Evolutionary conservation across 2,113 vertebrate species (phyloP).

Genomic region (Lutjanus erythropterus): DNA sequence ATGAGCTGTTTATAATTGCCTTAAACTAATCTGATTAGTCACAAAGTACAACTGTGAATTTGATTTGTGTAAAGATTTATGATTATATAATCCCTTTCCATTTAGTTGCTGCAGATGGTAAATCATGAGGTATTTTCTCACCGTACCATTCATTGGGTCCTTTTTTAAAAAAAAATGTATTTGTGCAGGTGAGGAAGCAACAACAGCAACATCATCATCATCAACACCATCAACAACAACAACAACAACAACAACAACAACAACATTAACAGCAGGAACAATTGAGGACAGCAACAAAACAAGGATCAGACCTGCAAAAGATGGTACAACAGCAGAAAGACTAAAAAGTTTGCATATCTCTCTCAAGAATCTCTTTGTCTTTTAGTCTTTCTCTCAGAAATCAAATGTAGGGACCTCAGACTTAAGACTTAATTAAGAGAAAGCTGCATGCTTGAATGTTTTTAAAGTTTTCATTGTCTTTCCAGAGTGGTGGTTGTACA

Average conservation of each 20-base stretch:
- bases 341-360: too few relatives aligned
- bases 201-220: too few relatives aligned
- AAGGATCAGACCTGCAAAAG: too few relatives aligned
- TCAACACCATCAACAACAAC: too few relatives aligned
- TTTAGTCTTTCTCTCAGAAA: neutral
- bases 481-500: neutral
- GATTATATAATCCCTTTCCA: neutral
- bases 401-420: neutral
- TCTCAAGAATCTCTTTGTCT: neutral
- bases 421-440: neutral
- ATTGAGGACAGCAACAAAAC: neutral
- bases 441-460: neutral
- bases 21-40: neutral
- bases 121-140: neutral
- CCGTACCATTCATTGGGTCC: neutral
- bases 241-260: too few relatives aligned
- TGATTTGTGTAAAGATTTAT: neutral
- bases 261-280: neutral
- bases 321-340: too few relatives aligned
- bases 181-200: neutral
- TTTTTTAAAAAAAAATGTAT: too few relatives aligned
- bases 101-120: neutral
- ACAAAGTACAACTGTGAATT: too few relatives aligned
- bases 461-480: neutral
- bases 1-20: neutral